phyloP scores from a whole-genome alignment of 2,797 vertebrate genomes.

The Pangasius krempfi region DNA sequence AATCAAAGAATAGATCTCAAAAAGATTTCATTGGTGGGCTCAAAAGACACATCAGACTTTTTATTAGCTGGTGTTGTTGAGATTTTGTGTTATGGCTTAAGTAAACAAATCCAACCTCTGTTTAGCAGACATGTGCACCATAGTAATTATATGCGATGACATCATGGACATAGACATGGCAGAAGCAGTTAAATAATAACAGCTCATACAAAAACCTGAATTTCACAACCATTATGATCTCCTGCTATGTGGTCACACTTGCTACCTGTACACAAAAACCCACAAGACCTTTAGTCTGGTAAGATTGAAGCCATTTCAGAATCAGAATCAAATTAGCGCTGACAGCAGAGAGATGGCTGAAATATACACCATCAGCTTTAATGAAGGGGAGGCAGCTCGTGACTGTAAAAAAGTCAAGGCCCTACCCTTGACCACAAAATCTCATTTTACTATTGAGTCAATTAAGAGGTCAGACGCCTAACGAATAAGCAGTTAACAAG shows the following conservation, averaged over 20 bases:
- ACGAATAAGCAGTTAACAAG: conserved; percentile 67
- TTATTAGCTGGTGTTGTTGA: neutral
- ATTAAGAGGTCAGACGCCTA: conserved; percentile 69
- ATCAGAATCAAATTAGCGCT: neutral
- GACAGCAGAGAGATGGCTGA: neutral
- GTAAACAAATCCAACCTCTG: conserved; percentile 33
- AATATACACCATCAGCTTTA: conserved; percentile 1
- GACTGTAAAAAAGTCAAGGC: conserved; percentile 28
- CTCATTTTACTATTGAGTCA: conserved; percentile 60
- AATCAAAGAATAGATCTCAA: conserved; percentile 1
- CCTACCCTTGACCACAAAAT: conserved; percentile 51
- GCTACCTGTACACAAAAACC: conserved; percentile 41
- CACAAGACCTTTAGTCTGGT: conserved; percentile 2
- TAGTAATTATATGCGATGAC: conserved; percentile 46
- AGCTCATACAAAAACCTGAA: conserved; percentile 53
- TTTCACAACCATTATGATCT: conserved; percentile 58
- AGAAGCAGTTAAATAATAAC: conserved; percentile 50
- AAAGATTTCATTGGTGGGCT: neutral
- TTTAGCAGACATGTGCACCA: conserved; percentile 58
- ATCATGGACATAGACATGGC: conserved; percentile 54
- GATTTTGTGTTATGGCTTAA: conserved; percentile 28
- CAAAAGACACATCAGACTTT: conserved; percentile 12
- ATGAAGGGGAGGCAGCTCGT: conserved; percentile 17
- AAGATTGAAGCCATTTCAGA: conserved; percentile 23
- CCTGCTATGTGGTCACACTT: conserved; percentile 20